phyloP scores from a whole-genome alignment of 1,140 invertebrate genomes.

The Oscheius sp. region DNA sequence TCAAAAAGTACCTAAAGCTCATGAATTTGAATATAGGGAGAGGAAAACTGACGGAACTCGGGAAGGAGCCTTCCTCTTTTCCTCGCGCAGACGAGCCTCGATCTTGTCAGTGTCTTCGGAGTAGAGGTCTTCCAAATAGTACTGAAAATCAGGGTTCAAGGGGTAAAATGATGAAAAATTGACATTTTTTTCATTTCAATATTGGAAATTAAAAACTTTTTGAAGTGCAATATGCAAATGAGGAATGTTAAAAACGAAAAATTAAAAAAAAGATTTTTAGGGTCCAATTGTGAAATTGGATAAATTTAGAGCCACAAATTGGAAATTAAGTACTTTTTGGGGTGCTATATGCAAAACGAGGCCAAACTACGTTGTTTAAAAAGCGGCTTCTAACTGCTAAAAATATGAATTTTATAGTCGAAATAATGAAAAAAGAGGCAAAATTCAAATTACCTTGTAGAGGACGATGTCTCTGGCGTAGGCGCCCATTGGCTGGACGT shows the following conservation, averaged over 20 bases:
- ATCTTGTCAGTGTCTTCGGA: slow-evolving; percentile 71
- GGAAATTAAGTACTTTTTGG: no score
- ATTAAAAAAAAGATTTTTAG: no score
- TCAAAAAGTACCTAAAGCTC: slow-evolving; percentile 61
- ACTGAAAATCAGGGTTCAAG: neutral
- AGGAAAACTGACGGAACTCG: slow-evolving; percentile 85
- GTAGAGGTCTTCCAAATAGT: slow-evolving; percentile 23
- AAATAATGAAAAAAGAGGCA: neutral
- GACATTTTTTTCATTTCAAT: no score
- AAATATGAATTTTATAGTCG: slow-evolving; percentile 1
- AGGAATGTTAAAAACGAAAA: no score
- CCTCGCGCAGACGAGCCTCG: slow-evolving; percentile 79
- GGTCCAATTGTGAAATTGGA: no score
- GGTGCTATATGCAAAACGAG: no score
- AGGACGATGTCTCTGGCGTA: neutral
- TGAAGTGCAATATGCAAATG: no score
- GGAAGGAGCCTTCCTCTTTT: slow-evolving; percentile 78
- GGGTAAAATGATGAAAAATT: no score
- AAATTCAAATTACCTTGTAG: neutral
- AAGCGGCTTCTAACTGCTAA: neutral
- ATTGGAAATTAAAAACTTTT: no score
- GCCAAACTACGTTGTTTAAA: no score
- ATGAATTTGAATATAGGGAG: slow-evolving; percentile 24
- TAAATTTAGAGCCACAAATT: no score
- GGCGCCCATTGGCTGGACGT: slow-evolving; percentile 24